Percentiles rank a stretch among this genome's conserved stretches.
Conservation (phyloP, 2,888 invertebrate species). For the Scrobipalpa atriplicella region DNA sequence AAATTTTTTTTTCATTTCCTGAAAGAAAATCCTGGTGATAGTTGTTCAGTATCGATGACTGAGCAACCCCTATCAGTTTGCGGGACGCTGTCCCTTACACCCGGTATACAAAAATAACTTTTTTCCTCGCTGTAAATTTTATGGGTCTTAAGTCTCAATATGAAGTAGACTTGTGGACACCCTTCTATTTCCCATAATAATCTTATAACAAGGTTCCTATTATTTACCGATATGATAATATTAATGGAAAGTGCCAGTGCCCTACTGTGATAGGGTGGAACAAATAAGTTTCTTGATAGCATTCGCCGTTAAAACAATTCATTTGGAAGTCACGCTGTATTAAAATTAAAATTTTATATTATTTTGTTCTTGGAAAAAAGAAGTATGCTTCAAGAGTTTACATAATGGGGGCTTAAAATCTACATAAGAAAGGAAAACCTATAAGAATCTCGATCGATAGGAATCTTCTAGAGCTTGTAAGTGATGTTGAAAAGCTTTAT, state of each 20-base stretch:
- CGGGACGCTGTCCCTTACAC: too few species aligned
- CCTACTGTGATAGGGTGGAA: slow-evolving; percentile 77
- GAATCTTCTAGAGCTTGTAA: background rate
- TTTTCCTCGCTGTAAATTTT: too few species aligned
- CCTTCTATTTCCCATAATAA: slow-evolving; percentile 42
- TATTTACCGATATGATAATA: slow-evolving; percentile 75
- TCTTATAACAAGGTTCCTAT: slow-evolving; percentile 51
- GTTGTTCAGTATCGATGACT: too few species aligned
- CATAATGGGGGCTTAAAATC: slow-evolving; percentile 24
- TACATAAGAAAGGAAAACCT: slow-evolving; percentile 17
- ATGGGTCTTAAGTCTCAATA: background rate
- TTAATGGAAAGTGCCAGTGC: slow-evolving; percentile 74
- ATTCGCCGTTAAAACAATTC: slow-evolving; percentile 59
- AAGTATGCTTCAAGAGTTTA: slow-evolving; percentile 29
- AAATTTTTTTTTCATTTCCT: too few species aligned
- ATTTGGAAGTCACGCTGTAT: slow-evolving; percentile 52
- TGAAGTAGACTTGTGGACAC: slow-evolving; percentile 38
- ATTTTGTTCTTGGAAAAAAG: slow-evolving; percentile 37
- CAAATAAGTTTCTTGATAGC: slow-evolving; percentile 68
- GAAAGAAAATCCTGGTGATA: too few species aligned
- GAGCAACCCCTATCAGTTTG: too few species aligned
- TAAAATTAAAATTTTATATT: slow-evolving; percentile 43
- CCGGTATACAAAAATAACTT: too few species aligned
- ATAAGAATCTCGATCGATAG: background rate
- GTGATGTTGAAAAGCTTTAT: background rate